phyloP scores from a whole-genome alignment of 1,140 invertebrate species.

The Antheraea pernyi region DNA sequence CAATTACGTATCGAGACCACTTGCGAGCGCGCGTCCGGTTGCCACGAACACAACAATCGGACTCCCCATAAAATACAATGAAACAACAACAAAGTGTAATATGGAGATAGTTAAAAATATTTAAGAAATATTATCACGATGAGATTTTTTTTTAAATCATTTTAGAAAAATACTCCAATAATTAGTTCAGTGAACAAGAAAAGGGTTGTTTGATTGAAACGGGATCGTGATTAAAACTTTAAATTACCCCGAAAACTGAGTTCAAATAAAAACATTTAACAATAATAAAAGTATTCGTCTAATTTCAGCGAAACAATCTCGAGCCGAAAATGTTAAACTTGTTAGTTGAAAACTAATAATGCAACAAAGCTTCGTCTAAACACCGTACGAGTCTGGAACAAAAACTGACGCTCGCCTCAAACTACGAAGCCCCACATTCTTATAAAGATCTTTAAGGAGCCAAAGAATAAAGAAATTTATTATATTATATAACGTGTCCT shows the following conservation, averaged over 20 bases:
- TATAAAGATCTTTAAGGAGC: background rate
- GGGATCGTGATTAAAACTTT: constrained; percentile 30
- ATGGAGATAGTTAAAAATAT: too few relatives aligned
- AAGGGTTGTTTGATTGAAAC: constrained; percentile 20
- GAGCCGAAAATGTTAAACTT: constrained; percentile 61
- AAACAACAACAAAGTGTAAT: too few relatives aligned
- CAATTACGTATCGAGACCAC: too few relatives aligned
- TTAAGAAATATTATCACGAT: background rate
- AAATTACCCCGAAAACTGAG: constrained; percentile 24
- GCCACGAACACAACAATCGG: too few relatives aligned
- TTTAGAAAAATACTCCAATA: constrained; percentile 15
- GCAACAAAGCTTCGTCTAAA: constrained; percentile 41
- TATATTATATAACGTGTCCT: too few relatives aligned
- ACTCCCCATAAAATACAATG: too few relatives aligned
- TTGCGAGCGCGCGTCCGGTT: too few relatives aligned
- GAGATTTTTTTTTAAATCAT: background rate
- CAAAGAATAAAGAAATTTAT: too few relatives aligned
- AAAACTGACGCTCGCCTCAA: constrained; percentile 42
- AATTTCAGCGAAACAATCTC: constrained; percentile 45
- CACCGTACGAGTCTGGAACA: constrained; percentile 42
- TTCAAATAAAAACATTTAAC: constrained; percentile 30
- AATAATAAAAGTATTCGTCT: constrained; percentile 43
- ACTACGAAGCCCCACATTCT: constrained; percentile 11
- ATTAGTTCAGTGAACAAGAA: constrained; percentile 20
- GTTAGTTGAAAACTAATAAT: constrained; percentile 66